A percentile compares a stretch with the other conserved stretches of the same genome.
phyloP scores from a whole-genome alignment of 2,797 vertebrate species.

The Fistularia tabacaria region DNA sequence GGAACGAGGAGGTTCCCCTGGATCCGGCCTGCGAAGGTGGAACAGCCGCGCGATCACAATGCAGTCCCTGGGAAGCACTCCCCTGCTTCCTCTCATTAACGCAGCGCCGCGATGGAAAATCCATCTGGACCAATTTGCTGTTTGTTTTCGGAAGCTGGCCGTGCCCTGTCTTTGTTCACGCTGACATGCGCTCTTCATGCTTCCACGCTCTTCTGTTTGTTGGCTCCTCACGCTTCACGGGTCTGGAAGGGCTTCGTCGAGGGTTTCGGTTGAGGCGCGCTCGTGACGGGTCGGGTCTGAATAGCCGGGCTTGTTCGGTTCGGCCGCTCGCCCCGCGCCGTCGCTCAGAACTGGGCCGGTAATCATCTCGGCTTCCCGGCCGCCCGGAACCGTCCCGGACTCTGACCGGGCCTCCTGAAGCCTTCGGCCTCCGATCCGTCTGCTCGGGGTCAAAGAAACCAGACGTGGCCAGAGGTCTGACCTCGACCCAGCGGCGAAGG shows the following conservation, averaged over 20 bases:
- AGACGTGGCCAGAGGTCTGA: no score
- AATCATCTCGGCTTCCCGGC: not conserved
- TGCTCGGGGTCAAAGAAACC: no score
- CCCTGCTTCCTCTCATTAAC: slow-evolving; percentile 76
- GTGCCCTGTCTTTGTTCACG: slow-evolving; percentile 71
- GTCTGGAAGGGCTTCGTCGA: slow-evolving; percentile 17
- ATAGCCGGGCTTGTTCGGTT: slow-evolving; percentile 40
- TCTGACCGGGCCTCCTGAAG: no score
- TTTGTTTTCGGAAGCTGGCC: slow-evolving; percentile 75
- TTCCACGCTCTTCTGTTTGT: slow-evolving; percentile 52
- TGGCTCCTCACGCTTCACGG: slow-evolving; percentile 35
- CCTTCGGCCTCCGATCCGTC: no score
- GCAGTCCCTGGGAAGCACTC: slow-evolving; percentile 74
- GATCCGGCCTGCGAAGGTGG: slow-evolving; percentile 50
- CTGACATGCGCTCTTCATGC: slow-evolving; percentile 59
- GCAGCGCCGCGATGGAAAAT: slow-evolving; percentile 70
- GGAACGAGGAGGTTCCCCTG: slow-evolving; percentile 60
- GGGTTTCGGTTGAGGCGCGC: slow-evolving; percentile 16
- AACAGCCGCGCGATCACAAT: slow-evolving; percentile 65
- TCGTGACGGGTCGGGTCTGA: slow-evolving; percentile 19
- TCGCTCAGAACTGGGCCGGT: not conserved
- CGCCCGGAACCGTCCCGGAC: no score
- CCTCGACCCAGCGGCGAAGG: no score
- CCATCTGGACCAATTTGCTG: slow-evolving; percentile 68
- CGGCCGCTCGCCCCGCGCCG: slow-evolving; percentile 5